These are phyloP conservation scores for Cryptus viduatorius DNA, from an alignment of 2,888 invertebrate genomes.

Conservation along the genomic window DNA sequence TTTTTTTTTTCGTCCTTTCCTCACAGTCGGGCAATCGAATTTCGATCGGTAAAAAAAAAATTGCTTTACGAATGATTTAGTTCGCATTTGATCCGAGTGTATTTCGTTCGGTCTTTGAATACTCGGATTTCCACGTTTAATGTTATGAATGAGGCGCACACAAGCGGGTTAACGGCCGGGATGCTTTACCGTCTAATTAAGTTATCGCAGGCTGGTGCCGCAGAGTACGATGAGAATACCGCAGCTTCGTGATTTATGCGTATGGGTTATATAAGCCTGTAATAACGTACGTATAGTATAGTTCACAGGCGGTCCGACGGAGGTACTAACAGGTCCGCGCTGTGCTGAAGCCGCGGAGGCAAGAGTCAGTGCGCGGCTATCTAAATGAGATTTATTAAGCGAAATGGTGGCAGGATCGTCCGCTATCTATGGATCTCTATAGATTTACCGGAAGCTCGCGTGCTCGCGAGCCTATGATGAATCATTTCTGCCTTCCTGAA, in stretches of 20 bases:
- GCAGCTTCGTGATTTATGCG: slow-evolving; percentile 64
- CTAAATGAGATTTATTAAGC: slow-evolving; percentile 68
- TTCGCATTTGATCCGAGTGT: neutral
- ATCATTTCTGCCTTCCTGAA: slow-evolving; percentile 38
- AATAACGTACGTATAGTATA: slow-evolving; percentile 56
- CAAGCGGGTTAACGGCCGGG: slow-evolving; percentile 45
- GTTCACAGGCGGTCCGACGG: neutral
- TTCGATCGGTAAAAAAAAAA: neutral
- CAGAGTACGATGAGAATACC: slow-evolving; percentile 54
- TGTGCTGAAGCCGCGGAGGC: slow-evolving; percentile 21
- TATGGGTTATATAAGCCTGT: slow-evolving; percentile 63
- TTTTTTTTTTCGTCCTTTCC: neutral
- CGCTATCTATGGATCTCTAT: slow-evolving; percentile 54
- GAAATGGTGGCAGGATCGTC: slow-evolving; percentile 35
- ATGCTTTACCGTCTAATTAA: slow-evolving; percentile 68
- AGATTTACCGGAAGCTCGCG: slow-evolving; percentile 35
- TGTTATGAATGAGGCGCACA: slow-evolving; percentile 27
- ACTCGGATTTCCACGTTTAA: slow-evolving; percentile 30
- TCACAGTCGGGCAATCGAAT: too few species aligned
- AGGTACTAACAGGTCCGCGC: slow-evolving; percentile 6
- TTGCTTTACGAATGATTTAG: neutral
- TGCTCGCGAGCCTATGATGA: slow-evolving; percentile 28
- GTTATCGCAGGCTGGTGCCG: slow-evolving; percentile 57
- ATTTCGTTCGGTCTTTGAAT: slow-evolving; percentile 3
- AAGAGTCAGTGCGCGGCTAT: slow-evolving; percentile 60